phyloP scores from a whole-genome alignment of 2,113 vertebrate genomes.

The Scomber colias region DNA sequence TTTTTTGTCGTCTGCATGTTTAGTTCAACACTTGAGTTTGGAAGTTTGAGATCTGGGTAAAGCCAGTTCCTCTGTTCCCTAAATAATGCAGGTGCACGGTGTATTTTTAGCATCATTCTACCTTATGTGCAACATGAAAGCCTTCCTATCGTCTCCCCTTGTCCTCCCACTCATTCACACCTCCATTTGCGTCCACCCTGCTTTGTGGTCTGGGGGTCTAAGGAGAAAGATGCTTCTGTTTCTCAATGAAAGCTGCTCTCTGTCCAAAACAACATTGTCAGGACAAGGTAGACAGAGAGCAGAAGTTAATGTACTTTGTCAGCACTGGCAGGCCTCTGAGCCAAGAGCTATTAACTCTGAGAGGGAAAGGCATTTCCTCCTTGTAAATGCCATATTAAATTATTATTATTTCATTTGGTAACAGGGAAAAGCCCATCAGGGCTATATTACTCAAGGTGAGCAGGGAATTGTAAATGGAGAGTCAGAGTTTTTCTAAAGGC shows the following conservation, averaged over 20 bases:
- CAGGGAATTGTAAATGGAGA: conserved; percentile 77
- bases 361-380: conserved; percentile 89
- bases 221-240: conserved; percentile 75
- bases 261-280: conserved; percentile 79
- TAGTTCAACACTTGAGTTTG: conserved; percentile 27
- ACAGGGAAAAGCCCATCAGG: conserved; percentile 85
- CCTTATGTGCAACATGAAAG: conserved; percentile 50
- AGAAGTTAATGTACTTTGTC: conserved; percentile 87
- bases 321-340: conserved; percentile 81
- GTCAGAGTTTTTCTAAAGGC: conserved; percentile 67
- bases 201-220: conserved; percentile 31
- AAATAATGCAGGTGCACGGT: conserved; percentile 68
- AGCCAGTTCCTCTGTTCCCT: conserved; percentile 47
- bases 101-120: conserved; percentile 69
- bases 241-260: conserved; percentile 77
- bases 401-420: conserved; percentile 89
- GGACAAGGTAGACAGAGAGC: conserved; percentile 76
- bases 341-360: conserved; percentile 88
- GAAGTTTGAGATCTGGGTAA: conserved; percentile 37
- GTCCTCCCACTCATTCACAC: conserved; percentile 49
- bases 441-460: conserved; percentile 77
- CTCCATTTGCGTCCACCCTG: conserved; percentile 37
- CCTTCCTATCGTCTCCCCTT: not conserved
- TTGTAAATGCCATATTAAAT: conserved; percentile 90
- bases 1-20: conserved; percentile 13